Conservation (phyloP, 2,888 invertebrate species). For the Dicycla oo region DNA sequence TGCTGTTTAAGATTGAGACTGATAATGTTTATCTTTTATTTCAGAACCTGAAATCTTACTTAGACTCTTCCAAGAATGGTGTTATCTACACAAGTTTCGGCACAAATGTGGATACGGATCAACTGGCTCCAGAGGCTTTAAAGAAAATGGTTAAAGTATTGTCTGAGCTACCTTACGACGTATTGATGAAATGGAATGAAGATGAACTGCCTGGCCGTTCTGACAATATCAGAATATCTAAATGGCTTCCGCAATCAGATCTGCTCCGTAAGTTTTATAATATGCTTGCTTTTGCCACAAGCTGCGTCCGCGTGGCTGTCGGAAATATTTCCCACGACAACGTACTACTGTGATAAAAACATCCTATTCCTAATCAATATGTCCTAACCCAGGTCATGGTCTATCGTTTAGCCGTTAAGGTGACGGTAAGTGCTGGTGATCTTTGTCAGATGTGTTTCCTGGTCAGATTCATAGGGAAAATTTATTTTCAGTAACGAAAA, state of each 20-base stretch:
- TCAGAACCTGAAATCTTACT: constrained; percentile 75
- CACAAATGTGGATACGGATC: constrained; percentile 68
- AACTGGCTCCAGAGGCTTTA: constrained; percentile 60
- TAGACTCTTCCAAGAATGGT: constrained; percentile 78
- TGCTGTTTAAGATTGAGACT: background rate
- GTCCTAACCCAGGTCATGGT: too few relatives aligned
- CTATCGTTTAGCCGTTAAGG: too few relatives aligned
- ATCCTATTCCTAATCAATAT: too few relatives aligned
- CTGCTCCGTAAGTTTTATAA: constrained; percentile 22
- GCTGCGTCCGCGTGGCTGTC: too few relatives aligned
- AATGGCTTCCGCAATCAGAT: constrained; percentile 37
- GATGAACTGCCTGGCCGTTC: background rate
- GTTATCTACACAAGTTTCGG: constrained; percentile 78
- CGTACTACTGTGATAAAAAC: too few relatives aligned
- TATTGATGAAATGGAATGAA: constrained; percentile 68
- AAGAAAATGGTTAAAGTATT: constrained; percentile 62
- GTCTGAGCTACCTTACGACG: constrained; percentile 66
- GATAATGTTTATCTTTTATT: constrained; percentile 35
- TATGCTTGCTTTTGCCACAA: too few relatives aligned
- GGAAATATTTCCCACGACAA: too few relatives aligned
- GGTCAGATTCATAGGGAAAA: too few relatives aligned
- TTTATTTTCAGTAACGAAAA: too few relatives aligned
- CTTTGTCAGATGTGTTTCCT: too few relatives aligned
- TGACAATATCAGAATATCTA: constrained; percentile 25
- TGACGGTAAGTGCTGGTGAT: too few relatives aligned